These are phyloP conservation scores for Acrobasis repandana DNA, from an alignment of 2,888 invertebrate genomes.

Conservation along the genomic window DNA sequence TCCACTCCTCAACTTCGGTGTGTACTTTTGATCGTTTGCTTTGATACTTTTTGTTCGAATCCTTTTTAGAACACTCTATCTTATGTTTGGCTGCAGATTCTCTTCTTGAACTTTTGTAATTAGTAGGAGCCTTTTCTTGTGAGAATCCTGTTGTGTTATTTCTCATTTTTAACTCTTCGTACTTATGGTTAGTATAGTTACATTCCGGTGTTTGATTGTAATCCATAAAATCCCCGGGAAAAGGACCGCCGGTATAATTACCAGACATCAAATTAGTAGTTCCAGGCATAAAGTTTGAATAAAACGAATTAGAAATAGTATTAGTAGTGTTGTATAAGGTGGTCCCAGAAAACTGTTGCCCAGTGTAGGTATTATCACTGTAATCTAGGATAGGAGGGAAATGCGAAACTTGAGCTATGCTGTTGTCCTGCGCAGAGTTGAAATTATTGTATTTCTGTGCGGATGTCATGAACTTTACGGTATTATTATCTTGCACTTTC, in stretches of 20 bases:
- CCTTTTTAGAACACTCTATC: conserved; percentile 76
- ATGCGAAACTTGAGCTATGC: conserved; percentile 75
- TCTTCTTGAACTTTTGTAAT: conserved; percentile 65
- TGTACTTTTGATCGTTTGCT: conserved; percentile 66
- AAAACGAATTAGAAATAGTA: conserved; percentile 75
- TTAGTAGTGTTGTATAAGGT: conserved; percentile 73
- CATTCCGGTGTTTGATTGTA: conserved; percentile 73
- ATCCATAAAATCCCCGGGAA: conserved; percentile 71
- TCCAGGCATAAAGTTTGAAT: conserved; percentile 73
- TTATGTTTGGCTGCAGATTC: conserved; percentile 74
- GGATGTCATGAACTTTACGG: conserved; percentile 59
- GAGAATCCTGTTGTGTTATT: conserved; percentile 59
- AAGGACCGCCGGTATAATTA: conserved; percentile 67
- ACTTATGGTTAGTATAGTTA: conserved; percentile 72
- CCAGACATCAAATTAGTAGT: conserved; percentile 68
- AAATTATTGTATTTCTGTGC: conserved; percentile 71
- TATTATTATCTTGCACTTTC: conserved; percentile 59
- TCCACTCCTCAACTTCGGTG: conserved; percentile 71
- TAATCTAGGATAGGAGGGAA: conserved; percentile 75
- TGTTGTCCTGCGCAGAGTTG: conserved; percentile 60
- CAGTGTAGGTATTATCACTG: conserved; percentile 65
- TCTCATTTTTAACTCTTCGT: conserved; percentile 72
- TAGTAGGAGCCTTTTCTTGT: conserved; percentile 61
- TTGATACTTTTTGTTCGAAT: conserved; percentile 70
- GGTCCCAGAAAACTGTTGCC: conserved; percentile 73